Base-by-base conservation (phyloP, 2,888 invertebrate genomes). In the Perizoma flavofasciatum region DNA sequence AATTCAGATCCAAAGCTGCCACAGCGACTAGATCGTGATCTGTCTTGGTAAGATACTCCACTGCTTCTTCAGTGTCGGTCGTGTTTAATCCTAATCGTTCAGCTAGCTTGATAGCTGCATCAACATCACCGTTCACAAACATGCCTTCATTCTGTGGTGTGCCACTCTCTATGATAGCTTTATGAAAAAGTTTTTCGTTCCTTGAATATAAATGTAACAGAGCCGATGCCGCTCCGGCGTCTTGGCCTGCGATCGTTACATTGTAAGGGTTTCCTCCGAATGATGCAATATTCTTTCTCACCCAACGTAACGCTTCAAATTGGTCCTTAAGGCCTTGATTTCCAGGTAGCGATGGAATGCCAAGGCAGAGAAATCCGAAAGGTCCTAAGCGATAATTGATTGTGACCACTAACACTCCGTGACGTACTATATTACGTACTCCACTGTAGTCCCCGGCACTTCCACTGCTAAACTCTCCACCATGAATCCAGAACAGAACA, bases 241-340 rank as follows among this genome's bases (percentile, higher is more conserved):
- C 82, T 73, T 90, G 88, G 1, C 92, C 92, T 8, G 81, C 82
- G 32, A 92, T 71, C 0, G 92, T 92, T 0, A 92, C 79, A 55
- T 88, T 87, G 49, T 88, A 86, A 1, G 90, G 88, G 34, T 92
- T 88, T 1, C 92, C 92, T 22, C 91, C 92, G 61, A 92, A 92
- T 0, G 86, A 77, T 6, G 75, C 81, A 6, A 92, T 91, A 56
- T 92, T 87, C 2, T 72, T 75, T 57, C 82, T 82, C 5, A 92
- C 77, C 92, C 92, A 92, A 2, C 62, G 73, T n/a, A 92, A 65
- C 0, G 90, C 91, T 61, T 75, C 69, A 51, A 81, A 81, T 64
- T 92, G 91, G 59, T 92, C 92, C 67, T 88, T 90, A 2, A 92
- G 75, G 0, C 92, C 92, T 67, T 90, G 89, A 59, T 92, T 92